Evolutionary conservation across 2,888 invertebrate genomes (phyloP), one percentile per base, ranked within the genome.

Genomic region (Agriopis aurantiaria): DNA sequence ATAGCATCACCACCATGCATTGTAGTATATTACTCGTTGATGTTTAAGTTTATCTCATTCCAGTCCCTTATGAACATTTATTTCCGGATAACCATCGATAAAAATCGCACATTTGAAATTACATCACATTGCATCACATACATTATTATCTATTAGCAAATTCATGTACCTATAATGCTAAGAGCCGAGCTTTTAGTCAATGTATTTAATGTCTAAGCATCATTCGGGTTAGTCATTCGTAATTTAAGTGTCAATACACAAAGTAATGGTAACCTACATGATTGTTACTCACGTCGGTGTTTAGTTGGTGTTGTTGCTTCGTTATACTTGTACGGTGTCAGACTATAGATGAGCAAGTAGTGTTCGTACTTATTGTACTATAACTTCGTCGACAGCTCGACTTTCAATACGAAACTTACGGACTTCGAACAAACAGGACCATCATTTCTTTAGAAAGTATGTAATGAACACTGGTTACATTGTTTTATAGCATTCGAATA

Each of bases 301-400:
- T 93, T 91, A 93, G 92, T 93, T 91, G 90, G 86, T 92, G 93
- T 92, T 91, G 91, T 92, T 81, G 91, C 92, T 92, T 91, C 82
- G 81, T 85, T 83, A 85, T 76, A 76, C 71, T 71, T 88, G 85
- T 88, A 82, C 83, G 80, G 84, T 89, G 87, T 89, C 87, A 79
- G 81, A 84, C 80, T 92, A n/a, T n/a, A 91, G 88, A 83, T 85
- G 85, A 84, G 80, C 86, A 84, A 83, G 79, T 90, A 90, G 91
- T 88, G 83, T 85, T 85, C 82, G 82, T 88, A 85, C 82, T 84
- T 81, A 82, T 80, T 82, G 77, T 85, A 81, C 80, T 85, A n/a
- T 9, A 14, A 82, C 76, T 80, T 80, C 71, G 82, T 84, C 80
- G 80, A 78, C 77, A 75, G 74, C 79, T 83, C 80, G 83, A 80